Conservation (phyloP, 2,797 vertebrate species). For the Gallinago nigripennis region DNA sequence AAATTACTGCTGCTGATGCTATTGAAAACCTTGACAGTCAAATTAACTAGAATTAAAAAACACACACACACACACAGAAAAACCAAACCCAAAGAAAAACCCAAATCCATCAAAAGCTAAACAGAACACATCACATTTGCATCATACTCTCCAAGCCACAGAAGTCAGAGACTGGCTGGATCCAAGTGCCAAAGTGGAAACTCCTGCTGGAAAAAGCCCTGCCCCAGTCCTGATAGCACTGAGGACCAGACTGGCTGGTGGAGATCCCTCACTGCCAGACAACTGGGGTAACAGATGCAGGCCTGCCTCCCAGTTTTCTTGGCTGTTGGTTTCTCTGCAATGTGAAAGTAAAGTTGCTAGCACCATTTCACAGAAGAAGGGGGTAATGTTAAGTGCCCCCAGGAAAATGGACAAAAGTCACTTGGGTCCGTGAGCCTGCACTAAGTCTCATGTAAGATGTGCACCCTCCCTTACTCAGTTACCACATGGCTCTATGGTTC, state of each 20-base stretch:
- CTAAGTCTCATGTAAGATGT: neutral
- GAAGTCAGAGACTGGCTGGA: neutral
- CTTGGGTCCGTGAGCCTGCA: neutral
- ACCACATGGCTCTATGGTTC: neutral
- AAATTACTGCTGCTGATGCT: slow-evolving; percentile 24
- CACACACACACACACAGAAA: no score
- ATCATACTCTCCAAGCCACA: neutral
- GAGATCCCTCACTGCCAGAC: neutral
- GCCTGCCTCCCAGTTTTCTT: neutral
- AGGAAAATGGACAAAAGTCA: neutral
- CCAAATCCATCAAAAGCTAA: slow-evolving; percentile 13
- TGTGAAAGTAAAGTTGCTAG: neutral
- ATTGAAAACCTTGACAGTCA: slow-evolving; percentile 48
- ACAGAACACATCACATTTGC: neutral
- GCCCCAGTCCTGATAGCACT: rapidly evolving
- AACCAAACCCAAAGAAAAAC: neutral
- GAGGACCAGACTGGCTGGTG: neutral
- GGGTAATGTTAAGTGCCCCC: neutral
- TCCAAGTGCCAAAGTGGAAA: neutral
- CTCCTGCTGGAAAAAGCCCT: neutral
- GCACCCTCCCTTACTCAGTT: neutral
- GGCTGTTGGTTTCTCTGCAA: neutral
- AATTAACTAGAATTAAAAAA: neutral
- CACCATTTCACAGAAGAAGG: neutral
- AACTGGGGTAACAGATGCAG: neutral